Evolutionary conservation across 1,140 invertebrate genomes (phyloP), one percentile per base, ranked within the genome.

Genomic region (Euschistus heros): DNA sequence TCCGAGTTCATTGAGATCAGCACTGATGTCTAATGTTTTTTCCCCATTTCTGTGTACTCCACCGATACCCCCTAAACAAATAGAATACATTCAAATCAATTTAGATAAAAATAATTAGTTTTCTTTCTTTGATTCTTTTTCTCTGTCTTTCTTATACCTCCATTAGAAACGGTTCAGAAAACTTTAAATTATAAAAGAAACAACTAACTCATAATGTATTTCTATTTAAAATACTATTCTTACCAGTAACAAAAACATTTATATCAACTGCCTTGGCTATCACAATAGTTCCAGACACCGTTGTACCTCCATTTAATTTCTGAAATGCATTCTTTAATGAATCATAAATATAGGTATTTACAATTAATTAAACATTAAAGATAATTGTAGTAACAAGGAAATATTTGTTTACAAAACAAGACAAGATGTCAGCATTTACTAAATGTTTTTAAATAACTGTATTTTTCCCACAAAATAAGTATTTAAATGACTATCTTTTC

Each of bases 1-100:
- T 7, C 93, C 88, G 24, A 99, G 79, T 76, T 99, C 95, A 13
- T 82, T 84, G 18, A 99, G 80, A 79, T 99, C 97, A 8, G 96
- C 92, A 69, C 95, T 98, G 10, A 99, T 80, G 76, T 99, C 97
- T 74, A 97, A 80, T 62, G 87, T 89, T 15, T 75, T 76, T 73
- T 96, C 86, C 1, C 84, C 94, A 44, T 85, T 85, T 44, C 92
- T 82, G 76, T 99, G 97, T 42, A 99, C 96, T 52, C 97, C 97
- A 24, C 97, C 97, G 77, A 87, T 82, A 6, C 89, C 88, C 44
- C 87, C 87, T 76, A 37, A 37, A 37, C 7, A 37, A 37, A 37
- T 6, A 6, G 13, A 10, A 4, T 13, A 37, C 8, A 37, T 37
- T 10, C 10, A 6, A n/a, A n/a, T n/a, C n/a, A n/a, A n/a, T n/a